Evolutionary conservation across 2,113 vertebrate genomes (phyloP).

Genomic region (Myotis davidii): DNA sequence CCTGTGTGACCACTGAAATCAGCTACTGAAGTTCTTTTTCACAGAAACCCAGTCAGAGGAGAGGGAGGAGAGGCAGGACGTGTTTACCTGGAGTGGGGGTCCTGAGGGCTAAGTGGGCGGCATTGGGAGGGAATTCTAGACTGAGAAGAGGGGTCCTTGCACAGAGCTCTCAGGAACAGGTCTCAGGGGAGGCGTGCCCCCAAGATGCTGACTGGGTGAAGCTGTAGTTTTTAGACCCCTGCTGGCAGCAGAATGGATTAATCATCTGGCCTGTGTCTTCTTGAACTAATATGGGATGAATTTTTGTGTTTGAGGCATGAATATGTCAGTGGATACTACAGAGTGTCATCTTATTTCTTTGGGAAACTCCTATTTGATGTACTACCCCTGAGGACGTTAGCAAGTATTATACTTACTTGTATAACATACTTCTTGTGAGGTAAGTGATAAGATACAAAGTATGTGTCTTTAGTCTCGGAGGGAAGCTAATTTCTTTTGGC

Average conservation of each 20-base stretch:
- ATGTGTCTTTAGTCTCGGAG: not conserved
- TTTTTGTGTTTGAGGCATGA: too few species aligned
- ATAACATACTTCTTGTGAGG: constrained; percentile 81
- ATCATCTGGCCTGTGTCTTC: too few species aligned
- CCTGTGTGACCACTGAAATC: not conserved
- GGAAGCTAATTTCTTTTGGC: not conserved
- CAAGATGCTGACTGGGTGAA: not conserved
- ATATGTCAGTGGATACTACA: too few species aligned
- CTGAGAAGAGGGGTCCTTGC: not conserved
- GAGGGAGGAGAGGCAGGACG: not conserved
- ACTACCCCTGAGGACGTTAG: constrained; percentile 90
- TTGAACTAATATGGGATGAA: too few species aligned
- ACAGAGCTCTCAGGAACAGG: not conserved
- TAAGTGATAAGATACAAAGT: constrained; percentile 75
- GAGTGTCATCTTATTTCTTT: constrained; percentile 89
- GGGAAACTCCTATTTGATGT: constrained; percentile 92
- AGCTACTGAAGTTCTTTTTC: not conserved
- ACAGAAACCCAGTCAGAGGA: not conserved
- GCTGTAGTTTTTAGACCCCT: not conserved
- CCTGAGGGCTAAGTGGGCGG: not conserved
- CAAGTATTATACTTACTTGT: constrained; percentile 92
- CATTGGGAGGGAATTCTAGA: not conserved
- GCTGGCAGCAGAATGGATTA: too few species aligned
- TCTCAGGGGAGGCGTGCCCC: not conserved
- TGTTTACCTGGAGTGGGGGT: not conserved